Percentiles rank a stretch among this genome's conserved stretches.
These are phyloP conservation scores for Phrynocephalus forsythii DNA, from an alignment of 2,797 vertebrate species.

Conservation along the genomic window DNA sequence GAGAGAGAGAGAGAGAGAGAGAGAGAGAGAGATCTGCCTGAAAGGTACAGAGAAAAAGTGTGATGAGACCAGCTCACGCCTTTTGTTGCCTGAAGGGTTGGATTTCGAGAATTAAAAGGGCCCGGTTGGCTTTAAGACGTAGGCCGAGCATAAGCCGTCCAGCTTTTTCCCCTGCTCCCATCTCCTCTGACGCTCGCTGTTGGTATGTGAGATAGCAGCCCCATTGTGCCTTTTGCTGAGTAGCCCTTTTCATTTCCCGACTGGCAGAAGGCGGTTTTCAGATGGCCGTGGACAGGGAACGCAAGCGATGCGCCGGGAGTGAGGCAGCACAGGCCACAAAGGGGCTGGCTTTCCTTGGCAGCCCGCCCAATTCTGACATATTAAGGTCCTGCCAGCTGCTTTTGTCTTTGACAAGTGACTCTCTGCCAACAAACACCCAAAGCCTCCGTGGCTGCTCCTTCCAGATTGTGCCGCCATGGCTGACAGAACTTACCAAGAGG, in stretches of 20 bases:
- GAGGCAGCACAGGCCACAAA: conserved; percentile 54
- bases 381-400: conserved; percentile 61
- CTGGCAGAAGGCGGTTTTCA: conserved; percentile 64
- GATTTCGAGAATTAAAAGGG: background rate
- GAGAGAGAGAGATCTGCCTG: background rate
- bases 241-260: conserved; percentile 26
- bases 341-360: conserved; percentile 68
- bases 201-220: conserved; percentile 31
- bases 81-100: background rate
- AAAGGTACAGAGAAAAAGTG: background rate
- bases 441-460: conserved; percentile 45
- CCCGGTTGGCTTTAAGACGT: conserved; percentile 12
- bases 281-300: conserved; percentile 39
- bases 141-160: background rate
- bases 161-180: too few relatives aligned
- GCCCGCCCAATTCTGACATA: conserved; percentile 46
- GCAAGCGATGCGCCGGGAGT: conserved; percentile 42
- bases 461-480: background rate
- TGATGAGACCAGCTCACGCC: conserved; percentile 18
- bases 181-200: conserved; percentile 7
- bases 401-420: conserved; percentile 73
- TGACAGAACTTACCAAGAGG: background rate
- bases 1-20: too few relatives aligned
- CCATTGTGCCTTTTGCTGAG: conserved; percentile 49
- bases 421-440: conserved; percentile 41